These are phyloP conservation scores for Acanthoscelides obtectus DNA, from an alignment of 2,888 invertebrate species.

Conservation along the genomic window DNA sequence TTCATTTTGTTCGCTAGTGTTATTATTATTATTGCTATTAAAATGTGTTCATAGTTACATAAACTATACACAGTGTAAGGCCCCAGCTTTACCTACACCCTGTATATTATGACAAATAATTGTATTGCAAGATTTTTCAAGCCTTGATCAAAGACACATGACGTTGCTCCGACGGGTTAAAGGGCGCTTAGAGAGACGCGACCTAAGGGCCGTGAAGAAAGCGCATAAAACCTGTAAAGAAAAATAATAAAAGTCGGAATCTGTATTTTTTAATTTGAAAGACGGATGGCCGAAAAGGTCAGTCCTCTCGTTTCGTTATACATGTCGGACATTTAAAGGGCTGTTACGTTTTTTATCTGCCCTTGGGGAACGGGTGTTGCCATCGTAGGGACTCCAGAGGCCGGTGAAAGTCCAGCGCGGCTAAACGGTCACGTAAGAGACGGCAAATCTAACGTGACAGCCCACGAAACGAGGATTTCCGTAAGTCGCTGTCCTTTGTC, in stretches of 20 bases:
- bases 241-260: background rate
- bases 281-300: background rate
- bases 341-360: conserved; percentile 1
- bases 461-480: conserved; percentile 24
- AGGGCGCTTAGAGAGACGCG: background rate
- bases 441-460: conserved; percentile 29
- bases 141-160: background rate
- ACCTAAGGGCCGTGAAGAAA: background rate
- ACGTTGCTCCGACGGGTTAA: background rate
- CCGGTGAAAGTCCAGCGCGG: conserved; percentile 19
- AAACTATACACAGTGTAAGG: too few relatives aligned
- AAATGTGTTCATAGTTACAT: too few relatives aligned
- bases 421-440: conserved; percentile 20
- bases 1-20: too few relatives aligned
- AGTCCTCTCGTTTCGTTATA: conserved; percentile 1
- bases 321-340: conserved; percentile 1
- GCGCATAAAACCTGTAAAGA: background rate
- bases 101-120: too few relatives aligned
- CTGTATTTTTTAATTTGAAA: conserved; percentile 2
- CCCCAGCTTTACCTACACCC: too few relatives aligned
- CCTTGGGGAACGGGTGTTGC: background rate
- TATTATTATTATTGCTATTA: too few relatives aligned
- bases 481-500: conserved; percentile 22
- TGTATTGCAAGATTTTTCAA: too few relatives aligned
- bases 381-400: background rate